Percentiles rank a stretch among this genome's conserved stretches.
Conservation (phyloP, 92 coral and sea anemone genomes). For the Chrysogorgia sp. region DNA sequence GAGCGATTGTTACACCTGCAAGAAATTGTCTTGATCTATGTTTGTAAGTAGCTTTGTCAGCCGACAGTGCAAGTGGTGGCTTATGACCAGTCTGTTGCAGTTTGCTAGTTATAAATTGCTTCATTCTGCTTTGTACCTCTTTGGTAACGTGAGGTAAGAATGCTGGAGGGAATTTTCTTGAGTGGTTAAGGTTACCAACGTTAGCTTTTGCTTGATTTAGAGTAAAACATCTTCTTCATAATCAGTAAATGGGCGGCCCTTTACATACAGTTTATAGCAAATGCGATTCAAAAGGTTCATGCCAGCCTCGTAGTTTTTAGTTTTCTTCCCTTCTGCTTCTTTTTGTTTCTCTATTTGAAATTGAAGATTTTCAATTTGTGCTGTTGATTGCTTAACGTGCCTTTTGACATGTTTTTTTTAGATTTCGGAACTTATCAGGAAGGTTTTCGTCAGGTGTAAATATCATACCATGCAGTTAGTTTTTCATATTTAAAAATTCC, state of each 20-base stretch:
- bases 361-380: background rate
- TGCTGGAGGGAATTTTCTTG: background rate
- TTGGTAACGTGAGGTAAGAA: background rate
- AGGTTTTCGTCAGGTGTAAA: background rate
- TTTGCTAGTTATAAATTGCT: background rate
- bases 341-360: slow-evolving; percentile 13
- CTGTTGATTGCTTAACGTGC: slow-evolving; percentile 17
- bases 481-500: slow-evolving; percentile 19
- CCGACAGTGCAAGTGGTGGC: background rate
- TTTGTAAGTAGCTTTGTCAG: slow-evolving; percentile 8
- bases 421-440: slow-evolving; percentile 20
- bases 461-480: background rate
- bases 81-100: background rate
- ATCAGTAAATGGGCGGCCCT: slow-evolving; percentile 14
- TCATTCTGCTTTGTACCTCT: background rate
- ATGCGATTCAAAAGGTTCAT: slow-evolving; percentile 10
- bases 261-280: slow-evolving; percentile 7
- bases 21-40: slow-evolving; percentile 1
- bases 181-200: background rate
- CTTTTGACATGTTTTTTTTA: slow-evolving; percentile 19
- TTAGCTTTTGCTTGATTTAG: background rate
- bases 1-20: background rate
- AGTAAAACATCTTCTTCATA: background rate
- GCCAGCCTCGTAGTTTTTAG: slow-evolving; percentile 24
- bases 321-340: no score